Base-by-base conservation (phyloP, 2,888 invertebrate species). In the Hedychridium roseum region DNA sequence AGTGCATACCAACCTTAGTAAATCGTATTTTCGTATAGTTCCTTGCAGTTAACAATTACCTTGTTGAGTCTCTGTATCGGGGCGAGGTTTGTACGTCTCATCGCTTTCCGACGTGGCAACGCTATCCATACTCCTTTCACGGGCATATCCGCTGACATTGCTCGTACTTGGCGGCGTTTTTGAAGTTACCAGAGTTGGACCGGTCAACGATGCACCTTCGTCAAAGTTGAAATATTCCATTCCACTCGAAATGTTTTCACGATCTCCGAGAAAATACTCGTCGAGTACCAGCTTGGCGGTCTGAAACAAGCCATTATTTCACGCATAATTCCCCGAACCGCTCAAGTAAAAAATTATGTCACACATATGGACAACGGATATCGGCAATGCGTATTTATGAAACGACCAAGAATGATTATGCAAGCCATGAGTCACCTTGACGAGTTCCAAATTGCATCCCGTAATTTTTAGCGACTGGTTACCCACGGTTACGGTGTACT, bases 231-330 rank as follows among this genome's bases (percentile, higher is more conserved):
- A 78, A 36, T 73, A 77, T 41, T 78, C 78, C 36, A 73, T 64
- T 37, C 73, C 66, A 44, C 66, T 68, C 68, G 35, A 66, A 65
- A 38, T 71, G 70, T 30, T n/a, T n/a, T 77, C 75, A 3, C 68
- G 56, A 43, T 76, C 75, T 40, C 74, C 71, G 43, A 76, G 66
- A 45, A 94, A 94, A 80, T 91, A 91, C 80, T 93, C 92, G 76
- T 94, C 94, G 69, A 94, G 81, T 61, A 93, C 89, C 69, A 93
- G 82, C 81, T 94, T 94, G 47, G 93, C 92, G 70, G 89, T 89
- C 93, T 93, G 76, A 6, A 76, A 75, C 47, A 7, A 30, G 43
- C 9, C 4, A 35, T 23, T 12, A 23, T 14, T 7, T 23, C 2
- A 9, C 21, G 43, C 34, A 50, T 6, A 28, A 49, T n/a, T n/a